Evolutionary conservation across 2,888 invertebrate species (phyloP).

Genomic region (Microdon myrmicae): DNA sequence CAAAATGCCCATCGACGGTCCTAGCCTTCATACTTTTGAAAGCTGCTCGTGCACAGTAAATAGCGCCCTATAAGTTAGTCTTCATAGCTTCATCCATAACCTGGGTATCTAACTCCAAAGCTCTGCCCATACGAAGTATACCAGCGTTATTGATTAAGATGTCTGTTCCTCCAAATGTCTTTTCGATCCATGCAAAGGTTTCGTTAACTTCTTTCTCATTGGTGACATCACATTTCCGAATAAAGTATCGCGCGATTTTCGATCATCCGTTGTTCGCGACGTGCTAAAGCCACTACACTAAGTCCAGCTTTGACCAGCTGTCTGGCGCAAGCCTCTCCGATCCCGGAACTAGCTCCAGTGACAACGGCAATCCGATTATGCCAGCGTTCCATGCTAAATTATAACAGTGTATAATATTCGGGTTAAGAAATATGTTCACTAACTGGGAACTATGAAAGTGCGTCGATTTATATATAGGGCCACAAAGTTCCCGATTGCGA

Average conservation of each 20-base stretch:
- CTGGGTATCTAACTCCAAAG: too few species aligned
- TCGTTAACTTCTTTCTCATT: conserved; percentile 70
- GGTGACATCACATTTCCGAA: conserved; percentile 69
- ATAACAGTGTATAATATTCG: too few species aligned
- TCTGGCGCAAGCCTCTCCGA: conserved; percentile 61
- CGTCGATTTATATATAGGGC: too few species aligned
- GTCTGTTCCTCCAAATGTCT: conserved; percentile 69
- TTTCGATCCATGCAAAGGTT: conserved; percentile 69
- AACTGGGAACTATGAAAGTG: too few species aligned
- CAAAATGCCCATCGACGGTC: conserved; percentile 68
- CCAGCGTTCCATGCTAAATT: conserved; percentile 74
- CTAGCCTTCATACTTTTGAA: conserved; percentile 68
- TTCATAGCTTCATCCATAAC: conserved; percentile 65
- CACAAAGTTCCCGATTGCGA: too few species aligned
- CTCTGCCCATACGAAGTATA: too few species aligned
- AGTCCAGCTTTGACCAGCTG: conserved; percentile 65
- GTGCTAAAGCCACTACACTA: conserved; percentile 70
- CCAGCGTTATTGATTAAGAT: conserved; percentile 73
- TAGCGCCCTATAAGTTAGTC: conserved; percentile 68
- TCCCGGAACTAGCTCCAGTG: conserved; percentile 74
- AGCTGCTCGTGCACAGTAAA: conserved; percentile 69
- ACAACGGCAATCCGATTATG: conserved; percentile 72
- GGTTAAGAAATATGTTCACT: too few species aligned
- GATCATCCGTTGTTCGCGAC: conserved; percentile 66
- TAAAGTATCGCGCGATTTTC: conserved; percentile 63